These are phyloP conservation scores for Virgularia gustaviana DNA, from an alignment of 92 coral and sea anemone genomes.

Conservation along the genomic window DNA sequence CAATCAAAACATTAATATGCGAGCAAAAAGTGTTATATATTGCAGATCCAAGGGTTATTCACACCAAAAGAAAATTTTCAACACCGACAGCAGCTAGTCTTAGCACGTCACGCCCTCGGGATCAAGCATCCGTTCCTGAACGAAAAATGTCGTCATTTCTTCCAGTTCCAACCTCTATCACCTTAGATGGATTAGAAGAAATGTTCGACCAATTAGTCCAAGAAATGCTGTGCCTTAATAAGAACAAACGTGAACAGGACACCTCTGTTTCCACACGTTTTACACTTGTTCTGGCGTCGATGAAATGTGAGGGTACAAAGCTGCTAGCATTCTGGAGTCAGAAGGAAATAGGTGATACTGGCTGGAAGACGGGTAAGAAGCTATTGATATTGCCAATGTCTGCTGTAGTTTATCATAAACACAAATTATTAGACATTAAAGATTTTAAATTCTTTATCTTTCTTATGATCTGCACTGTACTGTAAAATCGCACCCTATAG, in stretches of 20 bases:
- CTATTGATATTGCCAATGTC: too few species aligned
- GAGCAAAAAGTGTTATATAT: conserved; percentile 30
- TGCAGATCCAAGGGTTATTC: conserved; percentile 31
- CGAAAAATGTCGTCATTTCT: conserved; percentile 20
- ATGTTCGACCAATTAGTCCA: conserved; percentile 14
- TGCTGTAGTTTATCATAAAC: too few species aligned
- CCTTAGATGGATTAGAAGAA: conserved; percentile 29
- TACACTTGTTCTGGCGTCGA: too few species aligned
- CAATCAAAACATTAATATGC: conserved; percentile 27
- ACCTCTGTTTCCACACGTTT: too few species aligned
- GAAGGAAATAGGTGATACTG: conserved; percentile 44
- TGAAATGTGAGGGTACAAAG: too few species aligned
- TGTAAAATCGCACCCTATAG: too few species aligned
- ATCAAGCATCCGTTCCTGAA: conserved; percentile 31
- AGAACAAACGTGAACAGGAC: too few species aligned
- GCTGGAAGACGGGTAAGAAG: conserved; percentile 60
- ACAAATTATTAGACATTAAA: too few species aligned
- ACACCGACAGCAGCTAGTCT: conserved; percentile 24
- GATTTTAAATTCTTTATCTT: too few species aligned
- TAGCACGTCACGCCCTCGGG: conserved; percentile 35
- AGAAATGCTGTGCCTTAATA: conserved; percentile 20
- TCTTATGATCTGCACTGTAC: too few species aligned
- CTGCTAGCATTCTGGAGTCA: conserved; percentile 39
- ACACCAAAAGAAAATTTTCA: conserved; percentile 36
- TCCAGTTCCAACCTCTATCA: conserved; percentile 8